Percentiles rank a stretch among this genome's conserved stretches.
phyloP scores from a whole-genome alignment of 2,888 invertebrate genomes.

The Polyploca ridens region DNA sequence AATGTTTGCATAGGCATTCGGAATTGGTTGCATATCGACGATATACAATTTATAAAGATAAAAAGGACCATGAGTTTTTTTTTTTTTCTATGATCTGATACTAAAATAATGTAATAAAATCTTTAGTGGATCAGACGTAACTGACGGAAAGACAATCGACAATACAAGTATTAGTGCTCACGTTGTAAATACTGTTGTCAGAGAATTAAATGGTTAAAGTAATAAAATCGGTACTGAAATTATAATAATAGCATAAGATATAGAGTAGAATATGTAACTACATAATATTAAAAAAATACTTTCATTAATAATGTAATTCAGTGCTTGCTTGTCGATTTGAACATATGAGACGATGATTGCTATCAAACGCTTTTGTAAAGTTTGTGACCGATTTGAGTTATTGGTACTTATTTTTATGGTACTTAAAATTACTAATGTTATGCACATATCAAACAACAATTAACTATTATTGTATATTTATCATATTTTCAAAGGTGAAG shows the following conservation, averaged over 20 bases:
- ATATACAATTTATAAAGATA: no score
- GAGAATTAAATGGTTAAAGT: conserved; percentile 47
- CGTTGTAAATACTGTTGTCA: conserved; percentile 69
- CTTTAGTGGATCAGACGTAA: conserved; percentile 44
- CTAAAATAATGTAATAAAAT: conserved; percentile 41
- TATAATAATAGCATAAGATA: conserved; percentile 17
- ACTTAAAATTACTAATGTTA: not conserved
- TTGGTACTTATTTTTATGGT: not conserved
- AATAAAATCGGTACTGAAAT: conserved; percentile 52
- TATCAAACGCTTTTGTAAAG: conserved; percentile 11
- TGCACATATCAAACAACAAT: not conserved
- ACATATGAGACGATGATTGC: conserved; percentile 24
- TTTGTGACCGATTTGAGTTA: not conserved
- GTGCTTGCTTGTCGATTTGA: conserved; percentile 23
- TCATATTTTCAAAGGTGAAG: not conserved
- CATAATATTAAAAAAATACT: not conserved
- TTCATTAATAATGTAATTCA: not conserved
- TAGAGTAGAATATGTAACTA: conserved; percentile 6
- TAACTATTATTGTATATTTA: no score
- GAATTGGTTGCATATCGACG: no score
- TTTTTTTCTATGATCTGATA: conserved; percentile 16
- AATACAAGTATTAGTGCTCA: conserved; percentile 74
- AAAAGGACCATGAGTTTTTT: not conserved
- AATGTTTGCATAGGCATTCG: not conserved
- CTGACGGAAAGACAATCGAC: conserved; percentile 66